phyloP scores from a whole-genome alignment of 2,888 invertebrate species.

The Drosophila kuntzei region DNA sequence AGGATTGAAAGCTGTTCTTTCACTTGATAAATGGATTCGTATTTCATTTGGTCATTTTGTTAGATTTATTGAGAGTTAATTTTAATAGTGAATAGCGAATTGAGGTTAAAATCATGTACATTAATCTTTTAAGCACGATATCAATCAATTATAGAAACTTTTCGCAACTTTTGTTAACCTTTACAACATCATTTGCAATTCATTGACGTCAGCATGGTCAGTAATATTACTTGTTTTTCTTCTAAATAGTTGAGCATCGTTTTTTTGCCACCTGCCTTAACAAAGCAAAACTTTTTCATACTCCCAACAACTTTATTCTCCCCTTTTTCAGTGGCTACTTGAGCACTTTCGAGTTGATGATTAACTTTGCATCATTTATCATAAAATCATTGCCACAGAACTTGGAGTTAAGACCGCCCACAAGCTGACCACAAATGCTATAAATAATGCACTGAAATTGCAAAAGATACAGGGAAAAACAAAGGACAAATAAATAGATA shows the following conservation, averaged over 20 bases:
- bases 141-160: constrained; percentile 48
- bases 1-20: not conserved
- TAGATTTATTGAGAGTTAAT: constrained; percentile 37
- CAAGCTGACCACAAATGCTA: constrained; percentile 50
- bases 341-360: constrained; percentile 48
- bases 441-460: constrained; percentile 66
- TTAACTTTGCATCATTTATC: constrained; percentile 71
- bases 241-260: constrained; percentile 39
- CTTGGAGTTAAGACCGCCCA: constrained; percentile 4
- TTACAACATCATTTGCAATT: constrained; percentile 38
- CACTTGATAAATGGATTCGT: constrained; percentile 12
- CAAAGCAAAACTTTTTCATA: constrained; percentile 26
- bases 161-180: constrained; percentile 24
- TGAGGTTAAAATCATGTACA: constrained; percentile 31
- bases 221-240: constrained; percentile 14
- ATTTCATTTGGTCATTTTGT: constrained; percentile 17
- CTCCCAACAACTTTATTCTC: not conserved
- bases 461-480: constrained; percentile 30
- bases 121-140: constrained; percentile 43
- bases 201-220: constrained; percentile 45
- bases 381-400: constrained; percentile 62
- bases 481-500: constrained; percentile 13
- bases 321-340: constrained; percentile 9
- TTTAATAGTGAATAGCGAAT: constrained; percentile 21
- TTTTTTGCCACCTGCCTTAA: constrained; percentile 43